phyloP scores from a whole-genome alignment of 2,113 vertebrate genomes.

The Microtus richardsoni region DNA sequence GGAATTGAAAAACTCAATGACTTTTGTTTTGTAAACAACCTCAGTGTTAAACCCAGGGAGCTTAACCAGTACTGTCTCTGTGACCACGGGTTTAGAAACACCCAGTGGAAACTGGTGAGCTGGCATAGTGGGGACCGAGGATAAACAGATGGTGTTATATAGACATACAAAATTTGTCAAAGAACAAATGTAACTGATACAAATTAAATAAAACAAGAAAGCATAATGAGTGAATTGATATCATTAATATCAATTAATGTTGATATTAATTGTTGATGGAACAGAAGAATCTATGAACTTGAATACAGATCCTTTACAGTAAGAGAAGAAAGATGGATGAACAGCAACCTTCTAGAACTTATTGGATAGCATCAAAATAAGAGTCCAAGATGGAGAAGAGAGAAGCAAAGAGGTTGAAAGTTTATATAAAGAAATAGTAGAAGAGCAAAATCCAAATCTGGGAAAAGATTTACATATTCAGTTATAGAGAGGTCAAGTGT shows the following conservation, averaged over 20 bases:
- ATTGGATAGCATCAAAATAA: neutral
- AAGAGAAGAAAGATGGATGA: neutral
- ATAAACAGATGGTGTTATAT: neutral
- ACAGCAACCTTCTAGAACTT: neutral
- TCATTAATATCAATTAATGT: neutral
- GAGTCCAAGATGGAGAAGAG: neutral
- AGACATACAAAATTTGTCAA: neutral
- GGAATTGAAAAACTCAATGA: neutral
- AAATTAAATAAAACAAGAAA: neutral
- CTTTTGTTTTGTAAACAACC: neutral
- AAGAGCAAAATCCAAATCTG: neutral
- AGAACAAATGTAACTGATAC: neutral
- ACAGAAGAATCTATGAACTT: neutral
- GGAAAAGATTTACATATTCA: neutral
- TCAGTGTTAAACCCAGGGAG: neutral
- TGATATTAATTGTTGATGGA: too few species aligned
- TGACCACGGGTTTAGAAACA: neutral
- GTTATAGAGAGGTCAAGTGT: neutral
- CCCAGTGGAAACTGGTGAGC: neutral
- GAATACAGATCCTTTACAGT: neutral
- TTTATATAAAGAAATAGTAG: neutral
- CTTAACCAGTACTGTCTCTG: neutral
- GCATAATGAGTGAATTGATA: neutral
- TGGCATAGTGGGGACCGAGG: neutral
- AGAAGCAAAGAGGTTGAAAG: neutral